Evolutionary conservation across 2,113 vertebrate species (phyloP), one percentile per base, ranked within the genome.

Genomic region (Raphicerus campestris): DNA sequence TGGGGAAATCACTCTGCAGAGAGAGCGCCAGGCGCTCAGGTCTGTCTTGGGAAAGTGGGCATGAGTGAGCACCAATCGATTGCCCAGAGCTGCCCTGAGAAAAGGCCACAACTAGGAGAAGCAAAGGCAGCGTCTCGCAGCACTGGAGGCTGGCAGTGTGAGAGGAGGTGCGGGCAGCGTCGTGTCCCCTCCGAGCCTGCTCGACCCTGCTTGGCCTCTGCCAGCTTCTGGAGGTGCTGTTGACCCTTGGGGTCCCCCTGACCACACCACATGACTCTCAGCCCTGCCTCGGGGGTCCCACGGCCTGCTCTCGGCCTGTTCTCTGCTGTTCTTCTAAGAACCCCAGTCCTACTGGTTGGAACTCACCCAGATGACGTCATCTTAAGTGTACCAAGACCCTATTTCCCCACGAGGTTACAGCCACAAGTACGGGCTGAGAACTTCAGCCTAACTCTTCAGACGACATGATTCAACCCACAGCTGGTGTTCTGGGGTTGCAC

Each of bases 81-180:
- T 32, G 35, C 35, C 60, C 10, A 6, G 60, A 26, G 53, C 32
- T 39, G 15, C 16, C 6, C 7, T 28, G 5, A 13, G 47, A 42
- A 30, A 53, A 47, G 0, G 53, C 17, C 2, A 17, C 5, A n/a
- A 0, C 13, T 3, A 6, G 28, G 10, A 4, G 16, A 16, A 30
- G 10, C 32, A 15, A 13, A 1, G 1, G 0, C 2, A 2, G 16
- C 4, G 1, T n/a, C 39, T 58, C n/a, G 0, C 0, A 1, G 22
- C 3, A 11, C 82, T 10, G 14, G n/a, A 49, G 60, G 24, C 73
- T 13, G 30, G 15, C 28, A 32, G 32, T 51, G 49, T 14, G 32
- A 28, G 30, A 16, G 30, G 26, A 15, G 20, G 39, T 4, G 8
- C 47, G 26, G 4, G 49, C 70, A 9, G 28, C 56, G 19, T 32